phyloP scores from a whole-genome alignment of 2,888 invertebrate species.

The Drosophila leonis region DNA sequence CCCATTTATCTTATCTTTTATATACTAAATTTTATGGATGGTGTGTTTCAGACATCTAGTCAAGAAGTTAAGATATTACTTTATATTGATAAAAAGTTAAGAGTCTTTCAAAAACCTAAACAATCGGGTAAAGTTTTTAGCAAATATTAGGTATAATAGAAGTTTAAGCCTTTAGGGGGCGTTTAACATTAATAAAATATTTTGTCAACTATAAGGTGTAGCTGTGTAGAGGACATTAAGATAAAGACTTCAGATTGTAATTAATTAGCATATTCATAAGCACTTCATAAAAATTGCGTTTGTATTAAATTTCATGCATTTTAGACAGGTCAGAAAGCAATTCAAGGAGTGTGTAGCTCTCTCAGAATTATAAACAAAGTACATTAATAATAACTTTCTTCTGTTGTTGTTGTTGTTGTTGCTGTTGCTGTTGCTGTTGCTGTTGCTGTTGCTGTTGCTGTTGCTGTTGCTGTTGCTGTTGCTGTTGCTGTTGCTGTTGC shows the following conservation, averaged over 20 bases:
- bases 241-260: constrained; percentile 4
- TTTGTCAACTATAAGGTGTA: background rate
- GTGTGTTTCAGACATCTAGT: no score
- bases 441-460: constrained; percentile 18
- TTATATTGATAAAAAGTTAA: no score
- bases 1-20: background rate
- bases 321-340: constrained; percentile 25
- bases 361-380: constrained; percentile 33
- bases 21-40: no score
- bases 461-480: constrained; percentile 34
- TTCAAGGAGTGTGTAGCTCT: constrained; percentile 25
- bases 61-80: no score
- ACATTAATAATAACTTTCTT: constrained; percentile 46
- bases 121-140: background rate
- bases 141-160: background rate
- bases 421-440: constrained; percentile 25
- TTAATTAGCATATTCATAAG: constrained; percentile 6
- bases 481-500: constrained; percentile 23
- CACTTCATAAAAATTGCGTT: background rate
- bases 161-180: background rate
- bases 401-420: constrained; percentile 19
- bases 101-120: background rate
- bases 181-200: background rate
- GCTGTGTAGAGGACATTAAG: constrained; percentile 13
- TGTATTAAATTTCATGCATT: constrained; percentile 7